Percentiles rank a stretch among this genome's conserved stretches.
phyloP scores from a whole-genome alignment of 1,140 invertebrate species.

The Geopemphigus sp. region DNA sequence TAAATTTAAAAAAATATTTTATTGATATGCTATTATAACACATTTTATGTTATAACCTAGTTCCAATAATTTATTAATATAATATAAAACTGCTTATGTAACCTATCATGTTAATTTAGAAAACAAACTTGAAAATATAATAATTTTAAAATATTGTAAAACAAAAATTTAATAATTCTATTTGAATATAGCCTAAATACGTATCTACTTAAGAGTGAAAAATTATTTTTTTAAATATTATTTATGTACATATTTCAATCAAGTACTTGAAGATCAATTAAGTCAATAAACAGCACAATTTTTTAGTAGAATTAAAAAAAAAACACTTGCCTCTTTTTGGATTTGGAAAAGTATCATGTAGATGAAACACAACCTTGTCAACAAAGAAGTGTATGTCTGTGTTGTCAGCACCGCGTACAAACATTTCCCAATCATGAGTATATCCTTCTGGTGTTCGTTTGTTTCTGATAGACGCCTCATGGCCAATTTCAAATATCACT shows the following conservation, averaged over 20 bases:
- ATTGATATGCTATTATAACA: neutral
- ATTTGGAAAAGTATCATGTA: conserved; percentile 89
- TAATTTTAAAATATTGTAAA: too few species aligned
- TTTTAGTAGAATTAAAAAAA: neutral
- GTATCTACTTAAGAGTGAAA: too few species aligned
- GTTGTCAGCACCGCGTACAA: conserved; percentile 81
- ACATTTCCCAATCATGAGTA: conserved; percentile 98
- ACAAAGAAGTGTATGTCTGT: conserved; percentile 85
- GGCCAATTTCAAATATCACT: conserved; percentile 88
- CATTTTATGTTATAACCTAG: neutral
- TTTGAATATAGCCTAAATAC: too few species aligned
- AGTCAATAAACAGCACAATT: neutral
- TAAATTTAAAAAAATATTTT: too few species aligned
- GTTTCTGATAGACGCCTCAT: conserved; percentile 74
- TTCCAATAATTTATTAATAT: neutral
- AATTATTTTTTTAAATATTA: neutral
- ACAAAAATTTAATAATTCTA: too few species aligned
- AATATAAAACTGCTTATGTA: neutral
- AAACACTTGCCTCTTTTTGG: conserved; percentile 72
- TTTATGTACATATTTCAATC: neutral
- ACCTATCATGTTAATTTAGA: neutral
- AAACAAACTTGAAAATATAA: too few species aligned
- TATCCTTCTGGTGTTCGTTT: conserved; percentile 82
- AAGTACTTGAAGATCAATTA: neutral
- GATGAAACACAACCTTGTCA: conserved; percentile 90